Conservation (phyloP, 2,888 invertebrate species). For the Yponomeuta sedellus region DNA sequence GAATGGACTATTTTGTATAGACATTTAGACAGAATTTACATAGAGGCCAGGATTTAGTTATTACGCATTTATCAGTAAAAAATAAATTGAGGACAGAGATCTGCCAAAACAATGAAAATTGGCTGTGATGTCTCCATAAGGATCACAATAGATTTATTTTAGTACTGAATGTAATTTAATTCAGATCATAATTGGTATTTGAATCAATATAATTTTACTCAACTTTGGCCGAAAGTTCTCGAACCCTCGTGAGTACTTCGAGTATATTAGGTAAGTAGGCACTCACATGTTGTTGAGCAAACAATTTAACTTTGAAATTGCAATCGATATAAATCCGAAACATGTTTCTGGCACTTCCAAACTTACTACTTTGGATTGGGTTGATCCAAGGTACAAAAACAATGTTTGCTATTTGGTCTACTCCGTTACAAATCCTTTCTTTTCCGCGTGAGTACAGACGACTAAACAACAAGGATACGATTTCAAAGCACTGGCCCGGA, state of each 20-base stretch:
- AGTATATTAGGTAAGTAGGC: neutral
- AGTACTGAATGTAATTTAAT: no score
- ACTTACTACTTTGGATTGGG: neutral
- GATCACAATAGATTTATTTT: no score
- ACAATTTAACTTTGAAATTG: slow-evolving; percentile 1
- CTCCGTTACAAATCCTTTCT: neutral
- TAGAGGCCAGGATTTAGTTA: neutral
- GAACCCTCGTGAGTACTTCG: neutral
- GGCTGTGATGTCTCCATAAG: no score
- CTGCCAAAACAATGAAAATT: no score
- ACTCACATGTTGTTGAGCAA: neutral
- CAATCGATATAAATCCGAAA: neutral
- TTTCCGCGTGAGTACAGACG: neutral
- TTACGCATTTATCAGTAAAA: neutral
- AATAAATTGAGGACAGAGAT: no score
- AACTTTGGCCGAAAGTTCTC: no score
- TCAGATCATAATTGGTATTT: no score
- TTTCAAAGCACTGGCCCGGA: neutral
- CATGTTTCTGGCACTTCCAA: neutral
- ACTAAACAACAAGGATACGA: neutral
- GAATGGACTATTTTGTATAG: neutral
- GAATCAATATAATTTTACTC: no score
- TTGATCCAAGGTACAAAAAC: neutral
- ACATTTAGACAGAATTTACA: no score
- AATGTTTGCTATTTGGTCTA: neutral